Percentiles rank a stretch among this genome's conserved stretches.
Conservation (phyloP, 2,113 vertebrate genomes). For the Corythoichthys haematopterus region DNA sequence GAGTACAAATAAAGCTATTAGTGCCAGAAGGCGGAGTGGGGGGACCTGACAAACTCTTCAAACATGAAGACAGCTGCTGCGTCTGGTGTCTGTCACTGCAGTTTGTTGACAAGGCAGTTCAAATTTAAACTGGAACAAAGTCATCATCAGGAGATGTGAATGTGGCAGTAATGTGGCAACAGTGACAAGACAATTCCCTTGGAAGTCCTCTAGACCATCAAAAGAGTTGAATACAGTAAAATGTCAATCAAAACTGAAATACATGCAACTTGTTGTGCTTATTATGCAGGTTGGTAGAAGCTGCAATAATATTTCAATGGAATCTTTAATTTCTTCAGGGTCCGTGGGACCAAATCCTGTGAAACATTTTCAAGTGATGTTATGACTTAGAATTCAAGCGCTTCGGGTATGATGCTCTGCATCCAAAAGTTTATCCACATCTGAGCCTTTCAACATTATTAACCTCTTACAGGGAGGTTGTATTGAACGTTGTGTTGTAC, state of each 20-base stretch:
- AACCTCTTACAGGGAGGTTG: too few species aligned
- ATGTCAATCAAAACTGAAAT: neutral
- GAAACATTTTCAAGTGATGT: too few species aligned
- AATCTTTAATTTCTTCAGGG: neutral
- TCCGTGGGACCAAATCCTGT: neutral
- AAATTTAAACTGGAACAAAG: constrained; percentile 39
- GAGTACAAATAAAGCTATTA: constrained; percentile 45
- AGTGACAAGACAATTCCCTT: neutral
- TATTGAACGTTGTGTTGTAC: too few species aligned
- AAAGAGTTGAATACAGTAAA: neutral
- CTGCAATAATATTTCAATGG: neutral
- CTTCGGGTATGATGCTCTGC: neutral
- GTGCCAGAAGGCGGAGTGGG: constrained; percentile 3
- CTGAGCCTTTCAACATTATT: neutral
- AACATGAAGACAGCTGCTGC: constrained; percentile 26
- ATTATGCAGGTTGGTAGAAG: neutral
- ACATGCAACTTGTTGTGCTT: neutral
- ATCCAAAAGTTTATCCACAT: neutral
- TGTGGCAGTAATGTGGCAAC: constrained; percentile 5
- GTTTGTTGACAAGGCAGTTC: constrained; percentile 39
- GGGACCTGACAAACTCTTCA: constrained; percentile 22
- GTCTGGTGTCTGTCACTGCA: constrained; percentile 24
- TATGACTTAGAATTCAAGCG: neutral
- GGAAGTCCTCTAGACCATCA: neutral
- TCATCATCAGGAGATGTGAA: constrained; percentile 24